Evolutionary conservation across 2,888 invertebrate genomes (phyloP), one percentile per base, ranked within the genome.

Genomic region (Oeneis ivallda): DNA sequence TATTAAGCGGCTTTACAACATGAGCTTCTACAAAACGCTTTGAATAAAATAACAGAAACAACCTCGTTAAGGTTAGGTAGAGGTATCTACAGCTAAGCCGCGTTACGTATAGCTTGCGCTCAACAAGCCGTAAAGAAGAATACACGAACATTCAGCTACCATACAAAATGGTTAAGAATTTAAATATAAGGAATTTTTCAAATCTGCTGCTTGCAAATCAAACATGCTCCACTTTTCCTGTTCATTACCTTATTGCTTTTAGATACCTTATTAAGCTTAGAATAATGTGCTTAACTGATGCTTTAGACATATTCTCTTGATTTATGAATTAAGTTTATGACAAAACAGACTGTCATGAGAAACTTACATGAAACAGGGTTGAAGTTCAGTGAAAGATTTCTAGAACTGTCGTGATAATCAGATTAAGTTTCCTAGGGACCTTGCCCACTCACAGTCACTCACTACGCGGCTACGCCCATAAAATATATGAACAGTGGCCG

Each of bases 11-110:
- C 26, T 61, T 61, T 61, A 17, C 19, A 60, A 41, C 45, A 52
- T 61, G 50, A 61, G 61, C 41, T 60, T 17, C 10, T 50, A 50
- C 17, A 60, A 60, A 60, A 60, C 19, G 19, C 50, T 61, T 41
- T 61, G 61, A 61, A 61, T 61, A 61, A 60, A 61, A 52, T 61
- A 52, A 61, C 52, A 52, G 50, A 61, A 52, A 52, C 52, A 52
- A 61, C 41, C 61, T 52, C 41, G 61, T 50, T 43, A 41, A 9
- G 26, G 26, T 5, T 5, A 26, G 26, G 26, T 26, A 26, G 26
- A 26, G 26, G 26, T 26, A 26, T 5, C 26, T 26, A 26, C 26
- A 50, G 60, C 37, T 50, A 50, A 60, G 39, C 60, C 60, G 60
- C n/a, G 50, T 41, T 50, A 60, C 32, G 0, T 37, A 41, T 10